Evolutionary conservation across 2,888 invertebrate species (phyloP).

Genomic region (Spicauda simplicius): DNA sequence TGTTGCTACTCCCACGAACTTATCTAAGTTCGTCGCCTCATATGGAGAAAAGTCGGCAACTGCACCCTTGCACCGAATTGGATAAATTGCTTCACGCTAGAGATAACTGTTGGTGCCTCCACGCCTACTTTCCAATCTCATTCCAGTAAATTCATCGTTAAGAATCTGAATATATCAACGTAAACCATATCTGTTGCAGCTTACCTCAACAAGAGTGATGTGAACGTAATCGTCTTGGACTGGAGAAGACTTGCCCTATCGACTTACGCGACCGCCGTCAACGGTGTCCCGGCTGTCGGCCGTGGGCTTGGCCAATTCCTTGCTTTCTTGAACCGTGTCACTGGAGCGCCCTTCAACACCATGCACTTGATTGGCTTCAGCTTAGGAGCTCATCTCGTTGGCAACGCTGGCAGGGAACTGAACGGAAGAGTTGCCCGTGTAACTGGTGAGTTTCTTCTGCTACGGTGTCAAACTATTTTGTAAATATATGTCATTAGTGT

Average conservation of each 20-base stretch:
- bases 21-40: no score
- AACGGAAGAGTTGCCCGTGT: conserved; percentile 65
- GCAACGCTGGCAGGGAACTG: conserved; percentile 66
- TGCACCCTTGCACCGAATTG: no score
- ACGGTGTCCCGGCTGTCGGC: conserved; percentile 66
- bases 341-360: conserved; percentile 54
- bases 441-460: conserved; percentile 56
- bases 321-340: conserved; percentile 55
- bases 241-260: conserved; percentile 64
- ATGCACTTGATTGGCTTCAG: conserved; percentile 79
- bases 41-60: no score
- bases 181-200: conserved; percentile 48
- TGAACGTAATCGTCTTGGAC: conserved; percentile 70
- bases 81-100: no score
- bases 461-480: not conserved
- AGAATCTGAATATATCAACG: no score
- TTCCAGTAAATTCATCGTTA: no score
- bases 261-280: conserved; percentile 61
- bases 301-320: conserved; percentile 71
- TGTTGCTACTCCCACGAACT: no score
- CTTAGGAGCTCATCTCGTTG: conserved; percentile 76
- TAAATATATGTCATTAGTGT: no score
- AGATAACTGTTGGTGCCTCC: no score
- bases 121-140: no score
- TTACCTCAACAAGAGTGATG: conserved; percentile 56